Base-by-base conservation (phyloP, 2,888 invertebrate species). In the Cacoxenus indagator region DNA sequence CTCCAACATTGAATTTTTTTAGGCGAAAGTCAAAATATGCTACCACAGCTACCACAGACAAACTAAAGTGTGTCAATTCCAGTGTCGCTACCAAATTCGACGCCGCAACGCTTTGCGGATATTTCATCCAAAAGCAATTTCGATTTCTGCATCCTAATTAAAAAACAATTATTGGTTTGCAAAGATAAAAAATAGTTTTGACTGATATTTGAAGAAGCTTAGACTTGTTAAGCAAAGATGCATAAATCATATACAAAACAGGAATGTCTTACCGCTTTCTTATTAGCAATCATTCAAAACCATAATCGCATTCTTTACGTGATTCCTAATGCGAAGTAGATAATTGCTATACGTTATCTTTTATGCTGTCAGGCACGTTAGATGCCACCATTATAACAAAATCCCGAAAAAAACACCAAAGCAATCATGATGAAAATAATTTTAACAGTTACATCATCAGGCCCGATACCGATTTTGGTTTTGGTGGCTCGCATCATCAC, bases 371-470 rank as follows among this genome's bases (percentile, higher is more conserved):
- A 24, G 51, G 19, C 29, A 27, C 54, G 66, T 64, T 11, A 46
- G 11, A 67, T 37, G 27, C 0, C 4, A 24, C 14, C 57, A n/a
- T n/a, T n/a, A n/a, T 55, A 55, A 24, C 11, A 26, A 4, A 51
- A 22, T 51, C 6, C 8, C 48, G 17, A 8, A 8, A 17, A 48
- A 3, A 17, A 9, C 31, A 29, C 31, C n/a, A 43, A 11, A 59
- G 5, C 55, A 55, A 59, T 64, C 64, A 65, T 46, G 68, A 71
- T 72, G 71, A 70, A 75, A 76, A 77, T 71, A 70, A 74, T 69
- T 72, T 78, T 61, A 69, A 64, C 70, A 70, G 71, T 79, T 82
- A 72, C 83, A 81, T 83, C 83, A 81, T 83, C 79, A 79, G 76
- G 69, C 48, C 51, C 27, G 69, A 65, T 69, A 27, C 62, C 54